Evolutionary conservation across 2,888 invertebrate species (phyloP), one percentile per base, ranked within the genome.

Genomic region (Sylvicola cinctus): DNA sequence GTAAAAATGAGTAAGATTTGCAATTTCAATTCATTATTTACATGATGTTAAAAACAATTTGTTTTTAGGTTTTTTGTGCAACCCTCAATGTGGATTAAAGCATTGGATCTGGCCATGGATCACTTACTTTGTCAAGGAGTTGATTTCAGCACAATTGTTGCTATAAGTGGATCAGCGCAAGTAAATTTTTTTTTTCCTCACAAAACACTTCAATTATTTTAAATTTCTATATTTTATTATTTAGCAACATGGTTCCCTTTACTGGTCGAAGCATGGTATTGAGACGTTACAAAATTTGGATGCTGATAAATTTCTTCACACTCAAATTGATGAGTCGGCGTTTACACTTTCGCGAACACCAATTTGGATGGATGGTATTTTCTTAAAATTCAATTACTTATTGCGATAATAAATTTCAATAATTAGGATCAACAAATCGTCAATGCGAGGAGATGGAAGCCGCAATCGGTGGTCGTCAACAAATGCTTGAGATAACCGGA

Each of bases 241-340:
- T 4, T 53, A 95, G 83, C 95, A 96, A 81, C 96, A 96, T 55
- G 95, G 95, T 1, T 90, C 91, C 29, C 80, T 96, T 1, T 96
- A 84, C 62, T 96, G 96, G 96, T 72, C 74, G 31, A 72, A 66
- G 40, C 80, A 80, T 11, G 74, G 83, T 1, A 66, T 70, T 35
- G 46, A 64, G 11, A 65, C 65, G 1, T 60, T 96, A 13, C 51
- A 58, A 35, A 66, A 58, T 31, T 60, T 93, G 16, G 67, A 81
- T 34, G 62, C 83, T 0, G 68, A 70, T 7, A 72, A 74, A 46
- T 81, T 83, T 54, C 57, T 93, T 7, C 80, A 85, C 60, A 71
- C 79, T 15, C 88, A 93, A 58, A 60, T 95, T 27, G 66, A 69
- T 33, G 73, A 76, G 4, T 60, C 63, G 1, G 69, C 70, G 7